phyloP scores from a whole-genome alignment of 2,888 invertebrate genomes.

The Apotomis turbidana region DNA sequence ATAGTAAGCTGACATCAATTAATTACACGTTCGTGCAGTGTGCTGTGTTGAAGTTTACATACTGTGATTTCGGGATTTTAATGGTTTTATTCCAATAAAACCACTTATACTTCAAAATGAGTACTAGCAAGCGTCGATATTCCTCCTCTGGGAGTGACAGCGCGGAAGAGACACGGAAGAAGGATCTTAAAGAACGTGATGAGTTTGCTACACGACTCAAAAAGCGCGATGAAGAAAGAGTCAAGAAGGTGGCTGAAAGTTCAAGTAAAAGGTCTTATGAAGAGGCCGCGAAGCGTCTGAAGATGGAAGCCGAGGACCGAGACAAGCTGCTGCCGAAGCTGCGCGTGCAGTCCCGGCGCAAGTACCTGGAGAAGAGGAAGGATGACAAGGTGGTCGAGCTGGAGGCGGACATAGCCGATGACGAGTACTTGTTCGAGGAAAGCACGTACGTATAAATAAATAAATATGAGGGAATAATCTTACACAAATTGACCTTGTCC shows the following conservation, averaged over 20 bases:
- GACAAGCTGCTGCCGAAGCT: constrained; percentile 94
- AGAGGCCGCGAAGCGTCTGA: constrained; percentile 95
- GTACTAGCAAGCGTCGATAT: constrained; percentile 71
- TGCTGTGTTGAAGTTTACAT: neutral
- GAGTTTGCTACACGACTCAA: constrained; percentile 95
- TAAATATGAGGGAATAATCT: no score
- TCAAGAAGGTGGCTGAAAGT: constrained; percentile 89
- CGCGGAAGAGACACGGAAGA: constrained; percentile 90
- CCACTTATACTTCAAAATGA: constrained; percentile 23
- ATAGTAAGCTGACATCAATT: no score
- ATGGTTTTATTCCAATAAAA: neutral
- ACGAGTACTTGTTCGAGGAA: constrained; percentile 97
- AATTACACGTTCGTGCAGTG: no score
- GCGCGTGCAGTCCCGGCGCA: constrained; percentile 94
- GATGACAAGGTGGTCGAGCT: constrained; percentile 98
- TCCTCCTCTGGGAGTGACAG: constrained; percentile 87
- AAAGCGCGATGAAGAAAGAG: constrained; percentile 94
- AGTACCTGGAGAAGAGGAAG: constrained; percentile 97
- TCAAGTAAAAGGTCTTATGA: constrained; percentile 88
- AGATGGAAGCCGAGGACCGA: constrained; percentile 93
- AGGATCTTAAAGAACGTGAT: constrained; percentile 96
- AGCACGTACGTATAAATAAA: constrained; percentile 83
- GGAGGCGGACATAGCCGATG: constrained; percentile 97
- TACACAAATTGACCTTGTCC: no score
- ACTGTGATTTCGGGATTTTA: neutral